Evolutionary conservation across 2,888 invertebrate species (phyloP), one percentile per base, ranked within the genome.

Genomic region (Drosophila pullipes): DNA sequence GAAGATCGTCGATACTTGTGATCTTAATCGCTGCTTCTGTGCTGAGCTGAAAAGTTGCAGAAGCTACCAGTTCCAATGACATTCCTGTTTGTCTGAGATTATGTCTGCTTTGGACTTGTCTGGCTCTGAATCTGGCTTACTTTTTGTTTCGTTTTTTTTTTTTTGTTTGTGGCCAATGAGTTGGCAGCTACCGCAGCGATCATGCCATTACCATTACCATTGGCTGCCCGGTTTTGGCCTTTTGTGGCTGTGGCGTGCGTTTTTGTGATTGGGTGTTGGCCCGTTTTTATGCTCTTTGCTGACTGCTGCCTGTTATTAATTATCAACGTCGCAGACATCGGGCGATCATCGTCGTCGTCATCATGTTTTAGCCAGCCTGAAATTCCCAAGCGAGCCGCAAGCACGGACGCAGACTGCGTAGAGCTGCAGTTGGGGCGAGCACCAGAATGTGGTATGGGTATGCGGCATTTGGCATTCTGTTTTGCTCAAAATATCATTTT

Each of bases 51-150:
- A 58, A 44, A 60, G 50, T 53, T 47, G 35, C 35, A 31, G 39
- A 13, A 30, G 47, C 41, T 44, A 44, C 49, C 59, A 67, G 75
- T 62, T 69, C 66, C 74, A 76, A 70, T 83, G 85, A 87, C 91
- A 92, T 91, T 91, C 91, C 80, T 70, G 68, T 66, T 74, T 78
- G 91, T 91, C 91, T 88, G 90, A 91, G 91, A 91, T 91, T 91
- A 91, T 90, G 92, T 91, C 83, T 88, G 90, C 85, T 81, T 79
- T 69, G 66, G 78, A 77, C 78, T 52, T 58, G 77, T 62, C 65
- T 59, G 58, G n/a, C 30, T 55, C 10, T 37, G 67, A 49, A 63
- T 63, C 31, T 59, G 65, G 18, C 47, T 84, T 25, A 47, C 76
- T 82, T 60, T 69, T 53, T 65, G 49, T 60, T 10, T 67, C 28